These are phyloP conservation scores for Stegana nigrithorax DNA, from an alignment of 2,888 invertebrate genomes.

Conservation along the genomic window DNA sequence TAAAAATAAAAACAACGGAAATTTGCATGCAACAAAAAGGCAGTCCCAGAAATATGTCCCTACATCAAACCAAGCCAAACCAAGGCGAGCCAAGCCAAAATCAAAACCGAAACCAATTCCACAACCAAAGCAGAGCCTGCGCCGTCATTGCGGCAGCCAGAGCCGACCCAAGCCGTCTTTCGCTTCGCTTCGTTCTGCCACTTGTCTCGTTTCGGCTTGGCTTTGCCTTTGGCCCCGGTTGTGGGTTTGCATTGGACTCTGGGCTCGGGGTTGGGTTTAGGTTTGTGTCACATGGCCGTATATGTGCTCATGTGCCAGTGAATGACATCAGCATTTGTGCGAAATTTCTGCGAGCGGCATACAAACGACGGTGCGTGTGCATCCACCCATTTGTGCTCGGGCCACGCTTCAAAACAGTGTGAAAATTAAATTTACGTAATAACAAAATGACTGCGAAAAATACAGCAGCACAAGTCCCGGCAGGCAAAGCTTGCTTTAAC, in stretches of 20 bases:
- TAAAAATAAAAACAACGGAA: no score
- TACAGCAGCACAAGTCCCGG: no score
- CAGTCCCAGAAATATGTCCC: no score
- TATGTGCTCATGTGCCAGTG: slow-evolving; percentile 3
- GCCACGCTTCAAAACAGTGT: slow-evolving; percentile 3
- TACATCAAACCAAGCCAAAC: no score
- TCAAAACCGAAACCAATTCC: background rate
- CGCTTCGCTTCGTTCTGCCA: background rate
- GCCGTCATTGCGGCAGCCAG: no score
- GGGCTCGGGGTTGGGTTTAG: no score
- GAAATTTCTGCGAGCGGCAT: background rate
- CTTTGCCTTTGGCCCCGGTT: background rate
- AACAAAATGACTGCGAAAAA: no score
- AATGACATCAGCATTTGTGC: slow-evolving; percentile 10
- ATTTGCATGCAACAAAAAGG: no score
- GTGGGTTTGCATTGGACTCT: no score
- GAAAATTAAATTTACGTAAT: slow-evolving; percentile 9
- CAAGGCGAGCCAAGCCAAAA: background rate
- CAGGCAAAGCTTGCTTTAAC: no score
- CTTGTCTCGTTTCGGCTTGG: background rate
- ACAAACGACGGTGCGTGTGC: no score
- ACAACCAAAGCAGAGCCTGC: no score
- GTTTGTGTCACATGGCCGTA: background rate
- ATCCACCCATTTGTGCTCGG: slow-evolving; percentile 3
- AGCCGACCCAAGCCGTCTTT: background rate